These are phyloP conservation scores for Tylochromis polylepis DNA, from an alignment of 2,113 vertebrate species.

Conservation along the genomic window DNA sequence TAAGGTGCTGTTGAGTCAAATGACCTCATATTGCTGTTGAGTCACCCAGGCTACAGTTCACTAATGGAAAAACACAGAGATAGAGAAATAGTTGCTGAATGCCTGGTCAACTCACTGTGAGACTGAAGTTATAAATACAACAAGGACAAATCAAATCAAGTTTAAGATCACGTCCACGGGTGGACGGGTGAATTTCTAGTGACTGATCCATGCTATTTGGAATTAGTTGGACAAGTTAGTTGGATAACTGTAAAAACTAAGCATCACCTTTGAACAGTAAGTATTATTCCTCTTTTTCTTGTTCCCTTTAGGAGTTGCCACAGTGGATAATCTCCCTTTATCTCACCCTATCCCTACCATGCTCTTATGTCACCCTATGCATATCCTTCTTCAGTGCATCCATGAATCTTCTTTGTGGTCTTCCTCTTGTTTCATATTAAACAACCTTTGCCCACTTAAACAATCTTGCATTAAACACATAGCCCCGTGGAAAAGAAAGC, in stretches of 20 bases:
- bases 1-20: not conserved
- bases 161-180: not conserved
- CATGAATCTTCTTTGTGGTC: not conserved
- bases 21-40: not conserved
- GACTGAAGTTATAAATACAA: not conserved
- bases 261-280: not conserved
- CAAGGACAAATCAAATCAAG: not conserved
- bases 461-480: not conserved
- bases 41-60: not conserved
- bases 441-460: not conserved
- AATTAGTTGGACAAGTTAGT: not conserved
- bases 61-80: not conserved
- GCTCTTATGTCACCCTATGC: not conserved
- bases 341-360: not conserved
- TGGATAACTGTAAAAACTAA: not conserved
- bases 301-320: not conserved
- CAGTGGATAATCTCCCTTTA: rapidly evolving
- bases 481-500: not conserved
- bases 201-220: not conserved
- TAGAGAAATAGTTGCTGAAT: not conserved
- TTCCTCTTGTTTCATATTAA: not conserved
- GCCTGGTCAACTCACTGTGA: not conserved
- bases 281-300: rapidly evolving
- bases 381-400: not conserved
- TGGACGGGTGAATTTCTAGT: not conserved